Evolutionary conservation across 2,797 vertebrate species (phyloP).

Genomic region (Cynopterus sphinx): DNA sequence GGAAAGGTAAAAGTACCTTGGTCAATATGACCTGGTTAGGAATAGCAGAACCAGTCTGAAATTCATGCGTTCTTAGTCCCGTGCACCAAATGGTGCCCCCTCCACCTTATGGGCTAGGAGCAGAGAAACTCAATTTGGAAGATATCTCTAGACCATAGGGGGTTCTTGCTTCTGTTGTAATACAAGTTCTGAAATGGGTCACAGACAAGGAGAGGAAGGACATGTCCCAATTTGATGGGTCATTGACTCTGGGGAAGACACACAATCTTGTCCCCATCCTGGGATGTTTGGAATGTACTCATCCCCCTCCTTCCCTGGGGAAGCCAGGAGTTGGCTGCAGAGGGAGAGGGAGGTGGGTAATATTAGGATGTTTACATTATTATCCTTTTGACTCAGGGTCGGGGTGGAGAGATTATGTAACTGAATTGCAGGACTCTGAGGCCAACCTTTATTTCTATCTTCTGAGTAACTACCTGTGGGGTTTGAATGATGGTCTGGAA

Average conservation of each 20-base stretch:
- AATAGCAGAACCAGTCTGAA: slow-evolving; percentile 41
- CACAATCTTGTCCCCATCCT: slow-evolving; percentile 41
- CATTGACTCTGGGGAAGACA: slow-evolving; percentile 37
- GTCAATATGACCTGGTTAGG: slow-evolving; percentile 35
- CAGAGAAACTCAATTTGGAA: slow-evolving; percentile 4
- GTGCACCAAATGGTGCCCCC: neutral
- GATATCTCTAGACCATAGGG: neutral
- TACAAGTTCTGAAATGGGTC: slow-evolving; percentile 60
- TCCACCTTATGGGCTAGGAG: neutral
- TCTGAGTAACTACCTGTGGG: slow-evolving; percentile 79
- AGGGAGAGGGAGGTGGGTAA: slow-evolving; percentile 55
- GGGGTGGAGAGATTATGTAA: slow-evolving; percentile 74
- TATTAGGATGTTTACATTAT: slow-evolving; percentile 80
- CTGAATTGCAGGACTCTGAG: slow-evolving; percentile 72
- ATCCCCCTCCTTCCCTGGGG: neutral
- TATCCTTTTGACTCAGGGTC: slow-evolving; percentile 71
- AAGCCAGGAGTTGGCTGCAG: slow-evolving; percentile 55
- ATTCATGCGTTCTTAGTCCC: neutral
- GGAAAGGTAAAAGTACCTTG: slow-evolving; percentile 24
- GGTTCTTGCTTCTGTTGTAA: slow-evolving; percentile 53
- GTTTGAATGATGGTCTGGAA: slow-evolving; percentile 67
- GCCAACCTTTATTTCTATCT: slow-evolving; percentile 81
- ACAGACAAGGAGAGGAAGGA: slow-evolving; percentile 43
- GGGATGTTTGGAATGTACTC: slow-evolving; percentile 69
- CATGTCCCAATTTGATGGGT: slow-evolving; percentile 48